Base-by-base conservation (phyloP, 2,888 invertebrate species). In the Torymus texanus region DNA sequence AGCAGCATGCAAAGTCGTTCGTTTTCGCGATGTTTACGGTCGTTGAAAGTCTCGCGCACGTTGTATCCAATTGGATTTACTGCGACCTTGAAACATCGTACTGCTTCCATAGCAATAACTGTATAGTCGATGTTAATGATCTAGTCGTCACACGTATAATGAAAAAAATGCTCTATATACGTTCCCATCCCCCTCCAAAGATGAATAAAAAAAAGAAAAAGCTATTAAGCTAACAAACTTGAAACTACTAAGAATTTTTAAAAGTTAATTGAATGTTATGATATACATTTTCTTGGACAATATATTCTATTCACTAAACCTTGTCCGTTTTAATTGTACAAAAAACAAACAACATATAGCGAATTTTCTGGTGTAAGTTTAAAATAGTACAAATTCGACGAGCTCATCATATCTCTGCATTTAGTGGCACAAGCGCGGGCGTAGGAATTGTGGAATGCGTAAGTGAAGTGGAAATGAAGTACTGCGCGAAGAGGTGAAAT, bases 51-150 rank as follows among this genome's bases (percentile, higher is more conserved):
- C 75, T 70, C 24, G 61, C 50, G 63, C 74, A 71, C 70, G 79
- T 14, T 70, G 76, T 14, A 83, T 87, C 87, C 86, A 83, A 85
- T 88, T 87, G 87, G 85, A 88, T 88, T 88, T 84, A 85, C 87
- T 84, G 85, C 81, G 85, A 83, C 84, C 83, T 87, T 86, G 87
- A 88, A 87, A 85, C 85, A 84, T 83, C 86, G 87, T 88, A 88
- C 86, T 86, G 88, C 88, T 88, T 88, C 87, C 87, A 88, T 87
- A 88, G 88, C 88, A 88, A 88, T 88, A 88, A 88, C 84, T 88
- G 88, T 88, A 88, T 88, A 88, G 88, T 88, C 83, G 88, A 87
- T 88, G 87, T 88, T 88, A 85, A 86, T 84, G 85, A 84, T 88
- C 81, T 84, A 86, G 87, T 87, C 86, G 85, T 85, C 86, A 86